Evolutionary conservation across 2,113 vertebrate species (phyloP), one percentile per base, ranked within the genome.

Genomic region (Empidonax traillii): DNA sequence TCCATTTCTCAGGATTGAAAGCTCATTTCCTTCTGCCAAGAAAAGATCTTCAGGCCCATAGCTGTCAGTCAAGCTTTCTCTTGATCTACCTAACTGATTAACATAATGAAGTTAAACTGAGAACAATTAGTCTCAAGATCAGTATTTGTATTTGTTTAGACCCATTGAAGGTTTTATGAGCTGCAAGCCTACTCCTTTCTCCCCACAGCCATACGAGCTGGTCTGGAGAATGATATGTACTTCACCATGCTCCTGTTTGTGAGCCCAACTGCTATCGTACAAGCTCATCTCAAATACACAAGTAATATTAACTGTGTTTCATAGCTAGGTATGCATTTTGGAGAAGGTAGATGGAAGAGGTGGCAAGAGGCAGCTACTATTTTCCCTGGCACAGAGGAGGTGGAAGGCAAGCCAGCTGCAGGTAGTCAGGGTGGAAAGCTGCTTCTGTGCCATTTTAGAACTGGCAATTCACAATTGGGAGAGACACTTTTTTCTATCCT

Each of bases 361-460:
- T 24, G 52, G 66, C 24, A 47, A 65, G 46, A 82, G 49, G 66
- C 69, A 85, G 31, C 11, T 73, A 72, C 59, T 90, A 90, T 66
- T 87, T 72, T 87, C 55, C 73, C 55, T 86, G 41, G 58, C 85
- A 90, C 68, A 75, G n/a, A 58, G 55, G 75, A 91, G 66, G 66
- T 88, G 53, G 87, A 87, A 86, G 46, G 44, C 63, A 81, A 63
- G 81, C 77, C 90, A 89, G 85, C 69, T 95, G 94, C 86, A 91
- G 93, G 95, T 56, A 94, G 85, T 94, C 68, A 74, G 65, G 53
- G 66, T 79, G 55, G 31, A 85, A 93, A 86, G 51, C 67, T 61
- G 74, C 73, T 75, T 43, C 81, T 90, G 46, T 93, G 93, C 74
- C 65, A 61, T 84, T 96, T 93, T 75, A 83, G 49, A 88, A 95